Percentiles rank a stretch among this genome's conserved stretches.
Conservation (phyloP, 2,113 vertebrate genomes). For the Peucedramus taeniatus region DNA sequence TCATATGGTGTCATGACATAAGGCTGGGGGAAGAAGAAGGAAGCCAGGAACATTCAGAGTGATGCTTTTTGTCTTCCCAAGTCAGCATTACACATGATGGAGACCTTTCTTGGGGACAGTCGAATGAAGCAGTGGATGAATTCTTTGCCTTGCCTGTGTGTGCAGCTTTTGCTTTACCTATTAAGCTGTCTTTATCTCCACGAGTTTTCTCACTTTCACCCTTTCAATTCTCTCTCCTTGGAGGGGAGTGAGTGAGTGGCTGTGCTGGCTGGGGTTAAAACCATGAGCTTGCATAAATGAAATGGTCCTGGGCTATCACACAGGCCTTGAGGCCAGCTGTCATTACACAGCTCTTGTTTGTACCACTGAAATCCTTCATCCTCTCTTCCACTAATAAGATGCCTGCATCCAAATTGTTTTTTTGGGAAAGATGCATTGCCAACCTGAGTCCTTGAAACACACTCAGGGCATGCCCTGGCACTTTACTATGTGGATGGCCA, state of each 20-base stretch:
- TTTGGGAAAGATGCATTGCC: neutral
- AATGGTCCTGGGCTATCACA: neutral
- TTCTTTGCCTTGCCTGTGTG: neutral
- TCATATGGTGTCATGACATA: neutral
- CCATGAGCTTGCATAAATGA: rapidly evolving
- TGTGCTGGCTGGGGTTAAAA: neutral
- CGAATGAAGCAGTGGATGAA: neutral
- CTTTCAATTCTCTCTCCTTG: neutral
- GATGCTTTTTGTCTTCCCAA: neutral
- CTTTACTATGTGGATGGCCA: neutral
- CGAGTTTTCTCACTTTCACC: neutral
- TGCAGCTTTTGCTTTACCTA: neutral
- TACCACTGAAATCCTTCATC: neutral
- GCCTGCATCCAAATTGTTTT: neutral
- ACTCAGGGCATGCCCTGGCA: rapidly evolving
- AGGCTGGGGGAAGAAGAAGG: neutral
- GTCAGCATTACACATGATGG: rapidly evolving
- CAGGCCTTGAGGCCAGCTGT: neutral
- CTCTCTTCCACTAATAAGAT: neutral
- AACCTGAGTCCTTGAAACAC: neutral
- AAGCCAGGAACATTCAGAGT: rapidly evolving
- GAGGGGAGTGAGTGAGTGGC: rapidly evolving
- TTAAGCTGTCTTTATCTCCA: neutral
- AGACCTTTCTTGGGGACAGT: neutral
- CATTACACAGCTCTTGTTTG: neutral